phyloP scores from a whole-genome alignment of 2,113 vertebrate species.

The Mirounga angustirostris region DNA sequence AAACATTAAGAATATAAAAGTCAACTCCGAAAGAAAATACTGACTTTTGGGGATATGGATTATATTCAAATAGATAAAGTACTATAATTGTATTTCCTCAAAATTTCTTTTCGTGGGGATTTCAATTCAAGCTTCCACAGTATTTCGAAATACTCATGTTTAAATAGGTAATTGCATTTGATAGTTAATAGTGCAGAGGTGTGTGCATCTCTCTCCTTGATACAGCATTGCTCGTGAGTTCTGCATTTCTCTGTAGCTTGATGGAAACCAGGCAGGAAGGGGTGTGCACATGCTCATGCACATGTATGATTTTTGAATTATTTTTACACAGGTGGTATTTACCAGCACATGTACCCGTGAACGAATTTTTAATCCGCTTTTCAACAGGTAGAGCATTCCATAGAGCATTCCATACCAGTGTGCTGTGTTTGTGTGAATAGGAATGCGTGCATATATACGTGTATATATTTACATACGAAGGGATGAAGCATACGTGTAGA shows the following conservation, averaged over 20 bases:
- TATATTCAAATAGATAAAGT: not conserved
- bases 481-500: accelerated
- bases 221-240: too few relatives aligned
- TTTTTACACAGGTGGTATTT: not conserved
- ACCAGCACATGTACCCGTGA: not conserved
- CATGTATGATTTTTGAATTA: not conserved
- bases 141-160: not conserved
- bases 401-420: too few relatives aligned
- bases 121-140: not conserved
- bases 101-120: not conserved
- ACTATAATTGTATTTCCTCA: not conserved
- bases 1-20: not conserved
- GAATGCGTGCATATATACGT: accelerated
- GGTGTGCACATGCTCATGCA: accelerated
- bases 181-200: not conserved
- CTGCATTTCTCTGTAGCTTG: not conserved
- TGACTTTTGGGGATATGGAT: not conserved
- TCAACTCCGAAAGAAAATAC: not conserved
- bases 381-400: accelerated
- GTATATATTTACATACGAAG: accelerated
- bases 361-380: not conserved
- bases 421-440: not conserved
- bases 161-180: not conserved
- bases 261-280: too few relatives aligned
- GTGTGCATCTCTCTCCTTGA: accelerated